Evolutionary conservation across 2,113 vertebrate genomes (phyloP).

Genomic region (Lophura nycthemera): DNA sequence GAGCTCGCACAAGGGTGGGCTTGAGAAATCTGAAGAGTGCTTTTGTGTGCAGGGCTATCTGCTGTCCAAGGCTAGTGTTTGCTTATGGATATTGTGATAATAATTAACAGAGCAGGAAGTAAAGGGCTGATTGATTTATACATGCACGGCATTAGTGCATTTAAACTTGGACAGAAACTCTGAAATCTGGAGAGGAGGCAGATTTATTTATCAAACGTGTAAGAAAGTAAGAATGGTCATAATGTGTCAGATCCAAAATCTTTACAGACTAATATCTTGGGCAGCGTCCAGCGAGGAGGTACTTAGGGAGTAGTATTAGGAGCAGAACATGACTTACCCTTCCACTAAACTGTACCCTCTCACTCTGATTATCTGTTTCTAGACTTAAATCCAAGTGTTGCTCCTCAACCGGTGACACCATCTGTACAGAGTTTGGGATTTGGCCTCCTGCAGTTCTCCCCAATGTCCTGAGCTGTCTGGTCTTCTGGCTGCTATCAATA

Average conservation of each 20-base stretch:
- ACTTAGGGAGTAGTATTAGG: background rate
- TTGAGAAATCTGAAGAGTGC: slow-evolving; percentile 54
- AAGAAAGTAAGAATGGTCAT: background rate
- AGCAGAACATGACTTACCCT: background rate
- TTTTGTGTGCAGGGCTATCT: slow-evolving; percentile 40
- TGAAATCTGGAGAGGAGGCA: background rate
- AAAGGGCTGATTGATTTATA: slow-evolving; percentile 8
- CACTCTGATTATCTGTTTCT: background rate
- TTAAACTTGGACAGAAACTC: background rate
- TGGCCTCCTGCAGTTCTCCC: background rate
- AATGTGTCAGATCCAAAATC: background rate
- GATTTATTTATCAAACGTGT: background rate
- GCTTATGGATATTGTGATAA: slow-evolving; percentile 47
- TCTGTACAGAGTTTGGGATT: background rate
- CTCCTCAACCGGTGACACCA: background rate
- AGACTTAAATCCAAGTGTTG: background rate
- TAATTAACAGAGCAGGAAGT: slow-evolving; percentile 65
- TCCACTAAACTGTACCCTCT: background rate
- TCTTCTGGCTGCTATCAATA: background rate
- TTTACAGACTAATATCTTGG: background rate
- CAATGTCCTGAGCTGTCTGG: background rate
- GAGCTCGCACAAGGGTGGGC: slow-evolving; percentile 43
- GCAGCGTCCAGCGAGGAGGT: background rate
- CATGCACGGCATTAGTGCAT: background rate
- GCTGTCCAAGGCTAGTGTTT: slow-evolving; percentile 49